phyloP scores from a whole-genome alignment of 35 echinoderm and acorn worm species.

The Ptychodera flava region DNA sequence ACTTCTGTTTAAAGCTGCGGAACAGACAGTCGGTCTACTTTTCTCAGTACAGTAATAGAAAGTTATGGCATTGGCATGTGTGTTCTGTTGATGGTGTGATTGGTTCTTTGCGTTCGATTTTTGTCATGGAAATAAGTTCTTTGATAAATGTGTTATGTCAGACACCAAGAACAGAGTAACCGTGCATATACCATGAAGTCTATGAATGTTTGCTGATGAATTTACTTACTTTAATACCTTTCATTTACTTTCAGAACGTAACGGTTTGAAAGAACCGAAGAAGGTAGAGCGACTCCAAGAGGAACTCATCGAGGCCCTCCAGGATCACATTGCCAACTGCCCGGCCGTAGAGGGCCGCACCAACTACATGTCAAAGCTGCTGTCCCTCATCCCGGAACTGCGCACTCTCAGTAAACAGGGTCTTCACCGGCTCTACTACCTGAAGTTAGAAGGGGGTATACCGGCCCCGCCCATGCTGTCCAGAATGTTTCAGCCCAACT shows the following conservation, averaged over 20 bases:
- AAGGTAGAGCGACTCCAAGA: slow-evolving; percentile 88
- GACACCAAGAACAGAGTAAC: no score
- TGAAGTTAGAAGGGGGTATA: slow-evolving; percentile 60
- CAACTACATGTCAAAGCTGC: slow-evolving; percentile 83
- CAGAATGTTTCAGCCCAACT: slow-evolving; percentile 75
- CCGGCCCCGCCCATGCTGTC: slow-evolving; percentile 54
- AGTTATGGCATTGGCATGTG: no score
- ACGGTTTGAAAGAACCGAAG: slow-evolving; percentile 77
- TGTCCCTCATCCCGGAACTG: slow-evolving; percentile 79
- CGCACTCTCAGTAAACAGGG: slow-evolving; percentile 42
- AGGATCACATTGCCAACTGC: slow-evolving; percentile 95
- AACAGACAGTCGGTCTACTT: no score
- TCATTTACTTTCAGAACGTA: slow-evolving; percentile 67
- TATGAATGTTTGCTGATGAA: no score
- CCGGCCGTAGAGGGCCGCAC: slow-evolving; percentile 64
- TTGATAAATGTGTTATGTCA: no score
- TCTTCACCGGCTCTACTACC: slow-evolving; percentile 22
- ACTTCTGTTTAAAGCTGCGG: no score
- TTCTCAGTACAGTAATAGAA: no score
- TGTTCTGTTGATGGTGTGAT: no score
- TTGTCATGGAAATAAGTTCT: no score
- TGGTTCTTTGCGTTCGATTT: no score
- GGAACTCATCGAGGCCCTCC: slow-evolving; percentile 81
- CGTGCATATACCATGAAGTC: no score
- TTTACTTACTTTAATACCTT: no score